Evolutionary conservation across 2,797 vertebrate genomes (phyloP), one percentile per base, ranked within the genome.

Genomic region (Amphiprion clarkii): DNA sequence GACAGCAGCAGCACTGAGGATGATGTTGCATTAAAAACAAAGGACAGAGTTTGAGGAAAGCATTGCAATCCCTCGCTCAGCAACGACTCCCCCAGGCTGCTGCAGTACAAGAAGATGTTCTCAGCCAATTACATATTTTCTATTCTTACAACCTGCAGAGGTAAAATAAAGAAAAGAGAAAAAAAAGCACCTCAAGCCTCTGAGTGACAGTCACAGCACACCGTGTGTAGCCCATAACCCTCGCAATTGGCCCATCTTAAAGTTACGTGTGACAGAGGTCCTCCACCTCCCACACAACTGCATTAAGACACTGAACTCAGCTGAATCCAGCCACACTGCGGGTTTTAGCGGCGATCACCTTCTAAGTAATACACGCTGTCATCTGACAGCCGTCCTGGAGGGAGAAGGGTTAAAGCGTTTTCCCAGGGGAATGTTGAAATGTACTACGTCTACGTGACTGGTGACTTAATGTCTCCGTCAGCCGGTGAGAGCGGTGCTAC

Each of bases 401-500:
- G 27, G 56, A 75, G 56, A 92, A 89, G 93, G 90, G 94, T 95
- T 95, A 94, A 94, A 85, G 66, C 64, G 25, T 87, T 89, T 87
- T 89, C 90, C 90, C 84, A 58, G 56, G 82, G 92, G 92, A 92
- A 84, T 84, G 87, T 44, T 80, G 86, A 92, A 90, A 92, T 79
- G 46, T 46, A 59, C 76, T 55, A 76, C 59, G 70, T 86, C 74
- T 87, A 93, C 92, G 93, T 94, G 94, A 93, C 92, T 79, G 86
- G 94, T 75, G 88, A 94, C 90, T 93, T 84, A 94, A 95, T 94
- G 92, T 78, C 85, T 92, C 84, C 77, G 87, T 91, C 91, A 93
- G 90, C 83, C 89, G 73, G 83, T 87, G 81, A 86, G 91, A 91
- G 80, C 60, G 63, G 73, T 64, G 85, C 87, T 83, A 74, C 66